Evolutionary conservation across 2,888 invertebrate species (phyloP), one percentile per base, ranked within the genome.

Genomic region (Eudemis profundana): DNA sequence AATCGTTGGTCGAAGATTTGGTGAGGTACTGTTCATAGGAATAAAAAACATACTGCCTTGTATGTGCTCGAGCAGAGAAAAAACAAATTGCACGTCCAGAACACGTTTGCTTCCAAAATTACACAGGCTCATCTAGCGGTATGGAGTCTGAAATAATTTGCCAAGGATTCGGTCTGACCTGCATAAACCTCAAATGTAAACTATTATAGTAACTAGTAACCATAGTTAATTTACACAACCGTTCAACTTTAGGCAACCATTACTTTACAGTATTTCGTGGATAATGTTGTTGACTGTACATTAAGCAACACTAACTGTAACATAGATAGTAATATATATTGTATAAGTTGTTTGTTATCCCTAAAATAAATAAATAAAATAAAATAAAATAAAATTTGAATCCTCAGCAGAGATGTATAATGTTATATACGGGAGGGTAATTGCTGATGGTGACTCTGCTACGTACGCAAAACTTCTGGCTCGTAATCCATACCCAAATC

Each of bases 21-120:
- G 69, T 0, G 38, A 74, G 60, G 57, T 72, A 7, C 47, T 74
- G 0, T 66, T 53, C 27, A 17, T 72, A 7, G 69, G 67, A 1
- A 53, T 72, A 3, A 68, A 65, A 54, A 74, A 74, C 40, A 74
- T 69, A 68, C 47, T 72, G 71, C 27, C 68, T 47, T 27, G 70
- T 67, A 10, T 74, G 74, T 57, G 70, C 68, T 1, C 36, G 46
- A 38, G 70, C 70, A 29, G 46, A 66, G 40, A 68, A 69, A 8
- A 59, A 65, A 47, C 38, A 59, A n/a, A 15, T 19, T 14, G 44
- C 12, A 7, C 17, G 56, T 46, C 44, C 21, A 40, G 50, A 61
- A 49, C 70, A 74, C 21, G 36, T 8, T 2, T 72, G 70, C 27
- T 63, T 44, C 21, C 69, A 60, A 67, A 71, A 70, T 44, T 66